Evolutionary conservation across 2,797 vertebrate species (phyloP), one percentile per base, ranked within the genome.

Genomic region (Crenuchus spilurus): DNA sequence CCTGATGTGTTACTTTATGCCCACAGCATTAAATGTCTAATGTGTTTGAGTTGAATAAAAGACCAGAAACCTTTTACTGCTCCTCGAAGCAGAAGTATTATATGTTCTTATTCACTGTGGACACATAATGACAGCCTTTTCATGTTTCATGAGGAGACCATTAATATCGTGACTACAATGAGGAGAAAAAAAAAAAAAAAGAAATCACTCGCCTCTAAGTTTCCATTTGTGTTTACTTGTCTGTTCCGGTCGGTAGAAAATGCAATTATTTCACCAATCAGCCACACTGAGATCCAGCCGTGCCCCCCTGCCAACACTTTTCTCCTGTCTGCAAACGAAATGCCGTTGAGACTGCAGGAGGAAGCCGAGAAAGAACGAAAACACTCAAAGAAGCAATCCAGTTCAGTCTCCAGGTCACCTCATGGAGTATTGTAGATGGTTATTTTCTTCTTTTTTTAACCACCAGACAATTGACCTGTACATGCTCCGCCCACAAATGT

Each of bases 211-310:
- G 6, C 41, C 51, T 51, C 4, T 4, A 22, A 16, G 6, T 31
- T 73, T 65, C 7, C 70, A 80, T 86, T 79, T 88, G 82, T 86
- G 83, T 85, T 83, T 74, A 78, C 83, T 84, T 80, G 87, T 58
- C 74, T 72, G 76, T 80, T 76, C 65, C 1, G 79, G 82, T 85
- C 84, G 75, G 68, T 68, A 71, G 80, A 64, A 77, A 90, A 86
- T 79, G 78, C 76, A 71, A 80, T 91, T 87, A 87, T 88, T 87
- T 87, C 82, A 84, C 83, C 84, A 89, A 89, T 89, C 90, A 91
- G 79, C 85, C 83, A 60, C 79, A 57, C 41, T 41, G 18, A 0
- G 83, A 86, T 11, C 8, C 84, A 80, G 60, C 78, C 79, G 84
- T 60, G 69, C 82, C 77, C 73, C n/a, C 33, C 72, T 81, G 86